Base-by-base conservation (phyloP, 2,113 vertebrate species). In the Boleophthalmus pectinirostris region DNA sequence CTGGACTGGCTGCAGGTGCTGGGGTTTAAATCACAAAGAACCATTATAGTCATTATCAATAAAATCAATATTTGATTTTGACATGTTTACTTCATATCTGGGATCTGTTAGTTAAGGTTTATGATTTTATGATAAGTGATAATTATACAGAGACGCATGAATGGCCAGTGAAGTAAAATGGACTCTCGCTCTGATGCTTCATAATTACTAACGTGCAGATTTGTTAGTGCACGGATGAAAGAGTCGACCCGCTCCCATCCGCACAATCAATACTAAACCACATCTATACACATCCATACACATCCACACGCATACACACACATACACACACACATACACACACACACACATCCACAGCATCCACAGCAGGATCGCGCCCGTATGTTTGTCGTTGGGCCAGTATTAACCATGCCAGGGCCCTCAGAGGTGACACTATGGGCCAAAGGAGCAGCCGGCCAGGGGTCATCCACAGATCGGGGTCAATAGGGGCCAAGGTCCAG, bases 391-490 rank as follows among this genome's bases (percentile, higher is more conserved):
- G 0, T 54, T 9, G 9, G 51, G 3, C 1, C 2, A 5, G 16
- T 16, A 47, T 6, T n/a, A 9, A 78, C 80, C 72, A 78, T 66
- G 74, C 73, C 69, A 8, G 69, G 78, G 75, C 73, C 71, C 38
- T 43, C 38, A 10, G 38, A 43, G 35, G 35, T 87, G 82, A 88
- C 82, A 78, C n/a, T n/a, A 88, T 74, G 83, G 89, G 82, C 82
- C 83, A 84, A 80, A 61, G 77, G 80, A 77, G 79, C 87, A 73
- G 68, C 72, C 78, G 70, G 45, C 71, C 66, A 16, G 68, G 77
- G 83, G 84, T 87, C 90, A 89, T 60, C 72, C 68, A 58, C n/a
- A 33, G 82, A 76, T 73, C 72, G 75, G 24, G 80, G 76, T 67
- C 72, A 85, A 56, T 15, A 70, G n/a, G 81, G 85, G 87, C 61